These are phyloP conservation scores for Caranx ignobilis DNA, from an alignment of 2,113 vertebrate species.

Conservation along the genomic window DNA sequence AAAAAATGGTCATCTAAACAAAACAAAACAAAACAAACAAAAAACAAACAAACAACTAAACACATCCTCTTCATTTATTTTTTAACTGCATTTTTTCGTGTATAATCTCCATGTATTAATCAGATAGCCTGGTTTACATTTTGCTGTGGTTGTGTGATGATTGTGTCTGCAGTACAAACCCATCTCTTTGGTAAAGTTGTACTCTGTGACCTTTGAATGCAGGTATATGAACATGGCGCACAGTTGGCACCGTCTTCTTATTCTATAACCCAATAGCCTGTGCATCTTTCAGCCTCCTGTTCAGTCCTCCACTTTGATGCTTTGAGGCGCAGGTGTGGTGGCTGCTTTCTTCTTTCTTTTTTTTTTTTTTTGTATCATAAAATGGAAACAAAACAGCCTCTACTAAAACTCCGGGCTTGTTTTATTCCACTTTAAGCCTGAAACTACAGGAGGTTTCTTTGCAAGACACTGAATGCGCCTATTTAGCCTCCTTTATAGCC, in stretches of 20 bases:
- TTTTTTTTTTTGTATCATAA: slow-evolving; percentile 53
- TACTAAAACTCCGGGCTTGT: slow-evolving; percentile 47
- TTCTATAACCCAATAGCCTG: too few species aligned
- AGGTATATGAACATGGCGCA: background rate
- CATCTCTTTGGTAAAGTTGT: background rate
- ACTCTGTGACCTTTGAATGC: slow-evolving; percentile 3
- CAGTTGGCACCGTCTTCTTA: background rate
- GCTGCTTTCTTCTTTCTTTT: background rate
- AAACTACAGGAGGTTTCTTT: slow-evolving; percentile 72
- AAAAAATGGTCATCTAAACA: background rate
- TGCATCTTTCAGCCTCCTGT: slow-evolving; percentile 3
- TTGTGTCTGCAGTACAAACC: background rate
- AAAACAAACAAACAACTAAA: background rate
- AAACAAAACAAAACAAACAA: too few species aligned
- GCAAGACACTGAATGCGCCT: slow-evolving; percentile 51
- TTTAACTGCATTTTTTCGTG: background rate
- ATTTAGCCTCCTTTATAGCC: slow-evolving; percentile 71
- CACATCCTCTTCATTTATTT: background rate
- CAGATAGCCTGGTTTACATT: background rate
- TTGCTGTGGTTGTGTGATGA: background rate
- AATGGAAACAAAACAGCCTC: slow-evolving; percentile 60
- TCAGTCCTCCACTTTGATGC: slow-evolving; percentile 12
- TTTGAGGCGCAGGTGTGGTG: slow-evolving; percentile 66
- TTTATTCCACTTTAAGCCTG: slow-evolving; percentile 51
- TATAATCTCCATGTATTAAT: background rate